Base-by-base conservation (phyloP, 2,888 invertebrate species). In the Volucella bombylans region DNA sequence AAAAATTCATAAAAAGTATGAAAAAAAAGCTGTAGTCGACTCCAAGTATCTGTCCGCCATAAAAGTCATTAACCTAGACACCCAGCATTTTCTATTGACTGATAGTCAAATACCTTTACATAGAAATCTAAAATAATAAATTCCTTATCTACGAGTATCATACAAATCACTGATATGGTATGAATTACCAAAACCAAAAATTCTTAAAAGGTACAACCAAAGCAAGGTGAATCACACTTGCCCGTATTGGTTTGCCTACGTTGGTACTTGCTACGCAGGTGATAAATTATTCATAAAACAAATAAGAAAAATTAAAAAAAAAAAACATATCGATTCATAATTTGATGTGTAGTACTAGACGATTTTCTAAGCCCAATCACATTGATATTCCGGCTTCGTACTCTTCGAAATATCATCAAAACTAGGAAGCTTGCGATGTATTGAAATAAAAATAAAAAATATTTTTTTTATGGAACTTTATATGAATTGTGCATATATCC, bases 201-300 rank as follows among this genome's bases (percentile, higher is more conserved):
- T 55, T 12, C 45, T 23, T 39, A 8, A 55, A 43, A 59, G 14
- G n/a, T 23, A 69, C 61, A 68, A 62, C 47, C 52, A 76, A 49
- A 67, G 77, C 68, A 73, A 79, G 73, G 79, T 79, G 79, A 79
- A 76, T 83, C 83, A 83, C 54, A 74, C 57, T 69, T 54, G 9
- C 55, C 31, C 31, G 23, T 55, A 78, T 54, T 47, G 52, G 54
- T 49, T 55, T 47, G 45, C 59, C 65, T 61, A 74, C 79, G 79
- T 71, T 50, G 41, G 72, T 64, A 67, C 61, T 14, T 52, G 15
- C 50, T 55, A 52, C 39, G 4, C 54, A 80, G 55, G 61, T 71
- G 79, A 83, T 83, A 83, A 79, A 79, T 83, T 76, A 83, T 83
- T 83, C 83, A 83, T 80, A 79, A 61, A 79, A 71, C 41, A 64